These are phyloP conservation scores for Acanthopagrus latus DNA, from an alignment of 2,797 vertebrate genomes.

Conservation along the genomic window DNA sequence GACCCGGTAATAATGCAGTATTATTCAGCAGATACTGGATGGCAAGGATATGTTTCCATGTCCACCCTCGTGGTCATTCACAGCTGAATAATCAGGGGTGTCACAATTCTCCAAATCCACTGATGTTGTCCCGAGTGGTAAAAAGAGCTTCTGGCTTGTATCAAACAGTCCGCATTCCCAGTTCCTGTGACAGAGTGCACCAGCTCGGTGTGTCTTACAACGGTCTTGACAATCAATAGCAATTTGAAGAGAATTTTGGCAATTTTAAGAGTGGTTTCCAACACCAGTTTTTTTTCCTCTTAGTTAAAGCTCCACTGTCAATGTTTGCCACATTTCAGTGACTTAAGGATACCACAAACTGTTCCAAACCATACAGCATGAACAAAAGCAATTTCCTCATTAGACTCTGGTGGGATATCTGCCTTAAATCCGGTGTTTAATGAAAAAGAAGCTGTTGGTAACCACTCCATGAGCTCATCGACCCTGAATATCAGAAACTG, in stretches of 20 bases:
- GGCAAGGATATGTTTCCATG: background rate
- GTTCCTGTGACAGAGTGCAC: background rate
- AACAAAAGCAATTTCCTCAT: background rate
- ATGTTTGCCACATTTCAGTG: conserved; percentile 16
- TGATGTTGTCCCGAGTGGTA: no score
- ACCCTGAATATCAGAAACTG: conserved; percentile 9
- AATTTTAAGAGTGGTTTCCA: background rate
- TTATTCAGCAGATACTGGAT: background rate
- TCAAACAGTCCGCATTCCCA: background rate
- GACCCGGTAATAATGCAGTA: no score
- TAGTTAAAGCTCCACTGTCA: background rate
- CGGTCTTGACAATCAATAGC: conserved; percentile 11
- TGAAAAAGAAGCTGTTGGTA: conserved; percentile 5
- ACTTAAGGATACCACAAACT: conserved; percentile 8
- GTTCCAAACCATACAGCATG: background rate
- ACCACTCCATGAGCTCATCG: conserved; percentile 11
- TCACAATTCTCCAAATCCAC: no score
- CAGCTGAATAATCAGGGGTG: background rate
- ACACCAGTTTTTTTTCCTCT: background rate
- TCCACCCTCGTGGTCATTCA: background rate
- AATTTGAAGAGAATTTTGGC: conserved; percentile 5
- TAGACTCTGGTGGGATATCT: conserved; percentile 8
- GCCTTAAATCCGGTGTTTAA: conserved; percentile 5
- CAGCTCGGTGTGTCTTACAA: background rate
- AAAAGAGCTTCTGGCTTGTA: background rate